Percentiles rank a stretch among this genome's conserved stretches.
These are phyloP conservation scores for Drosophila kanekoi DNA, from an alignment of 2,888 invertebrate species.

Conservation along the genomic window DNA sequence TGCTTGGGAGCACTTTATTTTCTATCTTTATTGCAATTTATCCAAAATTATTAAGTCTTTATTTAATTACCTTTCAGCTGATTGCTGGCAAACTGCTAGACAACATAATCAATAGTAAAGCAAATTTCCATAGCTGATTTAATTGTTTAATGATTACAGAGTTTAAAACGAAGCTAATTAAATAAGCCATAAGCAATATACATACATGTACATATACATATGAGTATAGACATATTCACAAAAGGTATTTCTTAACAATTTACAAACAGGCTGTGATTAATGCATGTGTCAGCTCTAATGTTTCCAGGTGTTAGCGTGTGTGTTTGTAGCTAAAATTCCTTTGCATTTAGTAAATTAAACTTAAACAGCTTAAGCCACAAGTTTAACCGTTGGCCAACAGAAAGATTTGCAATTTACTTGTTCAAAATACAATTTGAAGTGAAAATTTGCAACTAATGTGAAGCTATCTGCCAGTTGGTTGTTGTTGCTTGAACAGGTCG, in stretches of 20 bases:
- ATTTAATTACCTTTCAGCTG: neutral
- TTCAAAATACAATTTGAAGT: conserved; percentile 38
- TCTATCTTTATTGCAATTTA: neutral
- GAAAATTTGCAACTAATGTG: conserved; percentile 37
- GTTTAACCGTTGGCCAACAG: conserved; percentile 14
- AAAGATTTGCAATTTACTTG: conserved; percentile 37
- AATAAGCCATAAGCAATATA: conserved; percentile 26
- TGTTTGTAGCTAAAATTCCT: conserved; percentile 55
- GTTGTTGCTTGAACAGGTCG: conserved; percentile 13
- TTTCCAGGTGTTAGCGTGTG: conserved; percentile 4
- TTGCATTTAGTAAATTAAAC: conserved; percentile 53
- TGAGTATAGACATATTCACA: neutral
- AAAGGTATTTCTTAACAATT: conserved; percentile 15
- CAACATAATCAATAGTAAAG: conserved; percentile 7
- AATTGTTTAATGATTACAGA: conserved; percentile 23
- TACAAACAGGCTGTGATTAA: conserved; percentile 22
- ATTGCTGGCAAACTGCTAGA: neutral
- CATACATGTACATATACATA: conserved; percentile 3
- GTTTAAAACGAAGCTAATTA: conserved; percentile 13
- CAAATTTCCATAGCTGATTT: conserved; percentile 22
- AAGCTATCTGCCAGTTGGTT: conserved; percentile 15
- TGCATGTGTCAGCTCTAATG: conserved; percentile 5
- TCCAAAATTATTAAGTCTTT: neutral
- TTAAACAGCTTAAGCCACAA: conserved; percentile 34
- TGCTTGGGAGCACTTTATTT: no score